Evolutionary conservation across 2,113 vertebrate species (phyloP).

Genomic region (Rana temporaria): DNA sequence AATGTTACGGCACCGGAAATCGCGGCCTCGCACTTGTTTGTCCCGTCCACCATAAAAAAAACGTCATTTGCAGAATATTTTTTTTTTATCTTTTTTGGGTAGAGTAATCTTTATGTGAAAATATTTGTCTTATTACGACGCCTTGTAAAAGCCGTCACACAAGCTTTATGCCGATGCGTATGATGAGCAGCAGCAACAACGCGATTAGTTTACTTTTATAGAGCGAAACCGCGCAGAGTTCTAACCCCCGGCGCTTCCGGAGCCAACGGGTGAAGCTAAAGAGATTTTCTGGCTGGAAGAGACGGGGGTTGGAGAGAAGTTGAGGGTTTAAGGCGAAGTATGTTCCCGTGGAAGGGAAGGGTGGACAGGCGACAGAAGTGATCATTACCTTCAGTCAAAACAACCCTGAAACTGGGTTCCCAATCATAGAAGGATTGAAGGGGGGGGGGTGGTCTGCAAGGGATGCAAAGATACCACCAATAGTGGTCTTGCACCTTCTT

Average conservation of each 20-base stretch:
- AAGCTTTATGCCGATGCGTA: conserved; percentile 18
- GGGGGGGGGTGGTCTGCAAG: too few species aligned
- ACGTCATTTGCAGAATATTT: conserved; percentile 28
- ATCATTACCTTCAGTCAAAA: too few species aligned
- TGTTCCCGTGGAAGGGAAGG: too few species aligned
- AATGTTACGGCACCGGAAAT: not conserved
- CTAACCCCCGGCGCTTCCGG: conserved; percentile 12
- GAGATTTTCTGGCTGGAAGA: too few species aligned
- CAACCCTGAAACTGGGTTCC: too few species aligned
- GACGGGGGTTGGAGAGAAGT: too few species aligned
- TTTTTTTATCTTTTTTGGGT: conserved; percentile 27
- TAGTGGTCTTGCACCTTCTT: too few species aligned
- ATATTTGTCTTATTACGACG: conserved; percentile 42
- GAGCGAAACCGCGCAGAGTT: not conserved
- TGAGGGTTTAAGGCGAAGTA: too few species aligned
- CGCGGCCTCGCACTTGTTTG: not conserved
- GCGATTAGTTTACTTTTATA: conserved; percentile 33
- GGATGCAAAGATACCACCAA: too few species aligned
- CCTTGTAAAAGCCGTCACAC: conserved; percentile 24
- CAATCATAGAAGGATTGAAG: too few species aligned
- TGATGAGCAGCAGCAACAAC: conserved; percentile 27
- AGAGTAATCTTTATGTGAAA: conserved; percentile 43
- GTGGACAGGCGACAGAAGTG: too few species aligned
- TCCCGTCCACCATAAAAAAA: conserved; percentile 11
- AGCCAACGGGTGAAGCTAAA: too few species aligned